Evolutionary conservation across 2,888 invertebrate species (phyloP), one percentile per base, ranked within the genome.

Genomic region (Rhingia rostrata): DNA sequence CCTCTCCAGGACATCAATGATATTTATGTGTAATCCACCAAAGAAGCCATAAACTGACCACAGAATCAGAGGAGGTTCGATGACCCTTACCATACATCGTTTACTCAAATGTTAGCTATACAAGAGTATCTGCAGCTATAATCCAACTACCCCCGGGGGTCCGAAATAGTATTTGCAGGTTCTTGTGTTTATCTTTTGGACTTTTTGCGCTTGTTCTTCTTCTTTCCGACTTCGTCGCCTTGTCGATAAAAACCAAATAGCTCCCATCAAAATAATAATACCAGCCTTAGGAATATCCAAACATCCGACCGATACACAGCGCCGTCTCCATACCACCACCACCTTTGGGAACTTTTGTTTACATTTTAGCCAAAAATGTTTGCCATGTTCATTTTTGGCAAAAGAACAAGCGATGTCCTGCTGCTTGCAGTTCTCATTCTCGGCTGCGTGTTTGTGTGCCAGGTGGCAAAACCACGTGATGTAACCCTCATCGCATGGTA

Each of bases 351-450:
- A 61, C 61, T 63, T 70, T 63, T 83, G 78, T 78, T 74, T 69
- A 74, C 79, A 73, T 56, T 69, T 43, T n/a, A 33, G 32, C 61
- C 60, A 49, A 67, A 22, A 22, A 61, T 61, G 77, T 51, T 69
- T 77, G 56, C 43, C 14, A 33, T 49, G 30, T 49, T 58, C 51
- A 45, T 30, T 63, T 73, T 58, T 54, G 45, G 6, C 61, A 61
- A 43, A 22, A 54, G n/a, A 7, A 61, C 12, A 12, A 61, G 45
- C 22, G 22, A 79, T 79, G 74, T 84, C 83, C 74, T 84, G 69
- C 79, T 79, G 66, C 64, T 79, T 69, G 58, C 74, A 74, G 67
- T 73, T 73, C 58, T 83, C 64, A 79, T 73, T 78, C 72, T 78
- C 63, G 54, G 22, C 35, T 54, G 35, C 32, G 45, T 54, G 70